These are phyloP conservation scores for Trichogramma evanescens DNA, from an alignment of 2,888 invertebrate genomes.

Conservation along the genomic window DNA sequence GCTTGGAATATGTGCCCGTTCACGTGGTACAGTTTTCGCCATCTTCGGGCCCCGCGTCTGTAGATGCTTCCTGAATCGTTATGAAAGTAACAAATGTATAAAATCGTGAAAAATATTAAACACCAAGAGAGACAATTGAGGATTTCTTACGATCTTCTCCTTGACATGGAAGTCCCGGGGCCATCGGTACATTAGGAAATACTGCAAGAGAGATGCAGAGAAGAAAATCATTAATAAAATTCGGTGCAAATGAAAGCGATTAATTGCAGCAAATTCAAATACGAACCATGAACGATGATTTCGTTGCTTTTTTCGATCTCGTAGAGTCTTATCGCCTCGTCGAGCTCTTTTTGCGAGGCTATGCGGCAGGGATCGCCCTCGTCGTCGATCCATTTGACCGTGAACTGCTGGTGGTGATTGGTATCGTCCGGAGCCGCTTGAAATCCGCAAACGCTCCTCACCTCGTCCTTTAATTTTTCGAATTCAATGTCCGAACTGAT, in stretches of 20 bases:
- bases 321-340: conserved; percentile 1
- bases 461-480: background rate
- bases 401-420: background rate
- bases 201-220: conserved; percentile 60
- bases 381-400: conserved; percentile 1
- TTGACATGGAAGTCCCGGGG: conserved; percentile 95
- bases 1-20: conserved; percentile 99
- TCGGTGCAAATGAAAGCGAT: too few relatives aligned
- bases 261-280: too few relatives aligned
- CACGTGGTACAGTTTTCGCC: conserved; percentile 96
- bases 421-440: background rate
- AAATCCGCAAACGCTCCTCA: background rate
- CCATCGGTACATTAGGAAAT: conserved; percentile 94
- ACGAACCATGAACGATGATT: background rate
- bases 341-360: background rate
- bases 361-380: conserved; percentile 1
- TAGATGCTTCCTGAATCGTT: conserved; percentile 79
- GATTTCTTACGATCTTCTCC: conserved; percentile 89
- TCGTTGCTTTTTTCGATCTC: background rate
- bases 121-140: background rate
- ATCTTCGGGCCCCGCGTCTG: conserved; percentile 93
- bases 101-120: too few relatives aligned
- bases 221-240: too few relatives aligned
- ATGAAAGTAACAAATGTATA: too few relatives aligned
- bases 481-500: background rate